Base-by-base conservation (phyloP, 1,140 invertebrate genomes). In the Drosophila rhopaloa region DNA sequence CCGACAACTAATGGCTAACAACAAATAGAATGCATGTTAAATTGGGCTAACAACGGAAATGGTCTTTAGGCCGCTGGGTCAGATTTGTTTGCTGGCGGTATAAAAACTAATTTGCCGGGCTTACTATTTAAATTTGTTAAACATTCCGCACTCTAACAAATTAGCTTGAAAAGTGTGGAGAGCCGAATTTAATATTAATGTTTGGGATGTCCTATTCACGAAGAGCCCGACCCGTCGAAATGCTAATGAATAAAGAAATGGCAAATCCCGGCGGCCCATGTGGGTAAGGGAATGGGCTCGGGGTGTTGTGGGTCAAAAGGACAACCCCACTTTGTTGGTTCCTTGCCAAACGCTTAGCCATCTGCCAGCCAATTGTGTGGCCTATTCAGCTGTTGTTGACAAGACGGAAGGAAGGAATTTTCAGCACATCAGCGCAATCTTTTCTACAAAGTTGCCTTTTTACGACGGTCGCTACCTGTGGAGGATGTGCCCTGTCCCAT, bases 381-480 rank as follows among this genome's bases (percentile, higher is more conserved):
- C 81, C 82, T 70, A 77, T 67, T 40, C 62, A 63, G 29, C 9
- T 27, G 46, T 19, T 46, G 62, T 79, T 76, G 83, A 82, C 75
- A 85, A 65, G 40, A 67, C 82, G 83, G 83, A 88, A 88, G 83
- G 83, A 88, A 88, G 79, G 72, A 88, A 88, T 88, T 88, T 88
- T 80, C 76, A 79, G 65, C 83, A 83, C 79, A 86, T 88, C 81
- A 60, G 56, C 73, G 61, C 68, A 85, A 85, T 85, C 76, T 86
- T 86, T 79, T 43, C 79, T 76, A 68, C 72, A 76, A 76, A 76
- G 72, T 76, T 76, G 41, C 54, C 73, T 54, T 76, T 75, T 76
- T 76, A 76, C 47, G 73, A 48, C 47, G 67, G 70, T 70, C 56
- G 50, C 71, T 77, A 63, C 77, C 78, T 81, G 70, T 76, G 35